Evolutionary conservation across 2,113 vertebrate genomes (phyloP).

Genomic region (Tupaia tana): DNA sequence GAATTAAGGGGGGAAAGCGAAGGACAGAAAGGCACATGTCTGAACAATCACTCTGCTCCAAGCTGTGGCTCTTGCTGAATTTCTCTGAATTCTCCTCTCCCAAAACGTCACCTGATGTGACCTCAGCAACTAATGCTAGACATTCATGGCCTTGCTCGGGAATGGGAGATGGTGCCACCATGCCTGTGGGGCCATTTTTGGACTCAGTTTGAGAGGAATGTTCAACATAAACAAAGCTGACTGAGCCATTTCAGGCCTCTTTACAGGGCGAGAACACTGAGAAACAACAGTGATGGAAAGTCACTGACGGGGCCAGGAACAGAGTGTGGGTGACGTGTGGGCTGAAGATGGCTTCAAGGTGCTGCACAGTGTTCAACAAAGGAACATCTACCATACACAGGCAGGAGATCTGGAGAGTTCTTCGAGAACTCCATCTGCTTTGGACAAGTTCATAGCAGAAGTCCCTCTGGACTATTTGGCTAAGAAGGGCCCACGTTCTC

Average conservation of each 20-base stretch:
- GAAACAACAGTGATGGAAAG: neutral
- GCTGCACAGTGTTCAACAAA: accelerated
- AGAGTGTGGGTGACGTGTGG: neutral
- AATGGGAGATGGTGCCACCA: neutral
- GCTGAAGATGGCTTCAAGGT: accelerated
- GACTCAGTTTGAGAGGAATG: slow-evolving; percentile 36
- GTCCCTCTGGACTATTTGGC: neutral
- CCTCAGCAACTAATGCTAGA: neutral
- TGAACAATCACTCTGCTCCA: neutral
- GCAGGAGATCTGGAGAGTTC: neutral
- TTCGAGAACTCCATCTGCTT: neutral
- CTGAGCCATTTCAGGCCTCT: slow-evolving; percentile 36
- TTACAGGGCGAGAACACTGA: neutral
- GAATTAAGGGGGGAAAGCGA: neutral
- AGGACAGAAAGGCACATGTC: neutral
- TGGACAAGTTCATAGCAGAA: neutral
- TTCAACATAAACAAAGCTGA: slow-evolving; percentile 55
- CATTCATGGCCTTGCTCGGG: neutral
- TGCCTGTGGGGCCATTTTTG: slow-evolving; percentile 54
- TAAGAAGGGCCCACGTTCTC: neutral
- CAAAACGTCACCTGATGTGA: neutral
- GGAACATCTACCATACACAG: neutral
- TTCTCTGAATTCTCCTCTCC: neutral
- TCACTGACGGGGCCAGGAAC: slow-evolving; percentile 5
- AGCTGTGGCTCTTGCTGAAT: neutral